phyloP scores from a whole-genome alignment of 2,888 invertebrate genomes.

The Philereme vetulata region DNA sequence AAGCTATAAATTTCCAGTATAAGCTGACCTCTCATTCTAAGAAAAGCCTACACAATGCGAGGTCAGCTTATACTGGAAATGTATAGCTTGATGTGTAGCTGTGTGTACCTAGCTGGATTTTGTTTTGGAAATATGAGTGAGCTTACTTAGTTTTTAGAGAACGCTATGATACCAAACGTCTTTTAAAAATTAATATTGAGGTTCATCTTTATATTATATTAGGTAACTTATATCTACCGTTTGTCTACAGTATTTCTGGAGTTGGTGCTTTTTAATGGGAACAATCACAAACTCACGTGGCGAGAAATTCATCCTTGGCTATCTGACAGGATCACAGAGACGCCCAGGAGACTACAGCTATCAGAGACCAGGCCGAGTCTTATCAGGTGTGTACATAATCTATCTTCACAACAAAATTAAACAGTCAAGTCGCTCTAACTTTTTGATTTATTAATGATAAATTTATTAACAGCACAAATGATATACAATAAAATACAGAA shows the following conservation, averaged over 20 bases:
- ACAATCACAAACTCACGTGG: conserved; percentile 51
- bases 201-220: neutral
- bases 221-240: neutral
- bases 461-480: too few species aligned
- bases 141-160: conserved; percentile 1
- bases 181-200: neutral
- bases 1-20: too few species aligned
- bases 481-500: too few species aligned
- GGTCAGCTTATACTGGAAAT: too few species aligned
- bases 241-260: conserved; percentile 68
- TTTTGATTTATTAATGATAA: too few species aligned
- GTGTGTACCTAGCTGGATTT: conserved; percentile 10
- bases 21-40: too few species aligned
- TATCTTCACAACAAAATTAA: neutral
- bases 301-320: conserved; percentile 90
- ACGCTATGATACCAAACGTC: conserved; percentile 1
- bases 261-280: conserved; percentile 58
- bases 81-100: too few species aligned
- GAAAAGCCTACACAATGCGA: too few species aligned
- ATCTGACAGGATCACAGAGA: conserved; percentile 93
- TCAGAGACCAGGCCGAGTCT: conserved; percentile 87
- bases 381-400: conserved; percentile 66
- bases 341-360: conserved; percentile 91
- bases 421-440: neutral
- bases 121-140: conserved; percentile 6